Base-by-base conservation (phyloP, 2,113 vertebrate genomes). In the Phaethornis superciliosus region DNA sequence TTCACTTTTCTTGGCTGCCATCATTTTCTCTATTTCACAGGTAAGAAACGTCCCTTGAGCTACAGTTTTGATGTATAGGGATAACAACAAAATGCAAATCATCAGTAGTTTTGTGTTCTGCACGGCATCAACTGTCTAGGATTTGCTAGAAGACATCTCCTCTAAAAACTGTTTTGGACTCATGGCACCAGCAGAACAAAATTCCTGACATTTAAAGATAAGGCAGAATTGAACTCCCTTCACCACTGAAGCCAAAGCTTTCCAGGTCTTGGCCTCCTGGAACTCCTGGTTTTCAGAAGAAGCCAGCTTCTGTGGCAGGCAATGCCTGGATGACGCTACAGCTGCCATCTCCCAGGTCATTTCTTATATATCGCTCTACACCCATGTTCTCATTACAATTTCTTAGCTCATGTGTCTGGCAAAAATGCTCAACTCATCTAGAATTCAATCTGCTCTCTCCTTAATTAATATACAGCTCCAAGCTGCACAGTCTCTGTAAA, bases 261-360 rank as follows among this genome's bases (percentile, higher is more conserved):
- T 63, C 37, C 27, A 58, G 18, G 21, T 18, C 47, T 69, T 16
- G 28, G 21, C 24, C 62, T 60, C 15, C 35, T n/a, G 35, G 12
- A 5, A 35, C 26, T 8, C 24, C 49, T 27, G 12, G 2, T 37
- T 81, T 46, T 33, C 30, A 84, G 32, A 67, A 46, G 13, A 64
- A 60, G 15, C n/a, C 32, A 44, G 23, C 12, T 52, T 42, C 30
- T 42, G n/a, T 11, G 17, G 35, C 23, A 60, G 10, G 1, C 0
- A 0, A 17, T 35, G 33, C 7, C 22, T 76, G 30, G 47, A 32
- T 10, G 12, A 46, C 26, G 40, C 56, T 20, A 69, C 4, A 8
- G 23, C 20, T 67, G 20, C 47, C 44, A 40, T 9, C 32, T 59
- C 44, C 60, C 33, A 55, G 1, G 0, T 19, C 4, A 4, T 22